Evolutionary conservation across 2,888 invertebrate species (phyloP).

Genomic region (Psococerastis gibbosa): DNA sequence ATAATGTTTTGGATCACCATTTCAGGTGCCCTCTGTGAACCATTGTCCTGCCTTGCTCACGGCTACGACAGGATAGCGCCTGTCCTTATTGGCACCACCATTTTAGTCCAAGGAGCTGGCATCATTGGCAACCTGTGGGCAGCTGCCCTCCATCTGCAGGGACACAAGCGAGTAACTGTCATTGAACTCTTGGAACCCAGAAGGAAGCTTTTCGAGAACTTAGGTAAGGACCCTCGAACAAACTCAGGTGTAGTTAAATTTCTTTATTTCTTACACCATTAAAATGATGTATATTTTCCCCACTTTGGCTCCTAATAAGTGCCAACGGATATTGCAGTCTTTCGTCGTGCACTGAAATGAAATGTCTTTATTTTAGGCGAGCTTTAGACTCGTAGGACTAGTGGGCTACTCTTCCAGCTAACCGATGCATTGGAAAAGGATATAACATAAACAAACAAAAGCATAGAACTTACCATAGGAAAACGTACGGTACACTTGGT

Average conservation of each 20-base stretch:
- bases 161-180: conserved; percentile 46
- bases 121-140: conserved; percentile 52
- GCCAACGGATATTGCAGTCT: not conserved
- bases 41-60: conserved; percentile 48
- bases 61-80: conserved; percentile 44
- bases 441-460: too few species aligned
- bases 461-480: too few species aligned
- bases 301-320: conserved; percentile 11
- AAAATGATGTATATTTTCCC: not conserved
- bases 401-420: too few species aligned
- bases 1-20: too few species aligned
- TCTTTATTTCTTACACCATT: not conserved
- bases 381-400: too few species aligned
- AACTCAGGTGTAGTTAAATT: conserved; percentile 13
- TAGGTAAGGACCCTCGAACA: too few species aligned
- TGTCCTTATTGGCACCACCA: conserved; percentile 36
- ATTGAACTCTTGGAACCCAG: conserved; percentile 39
- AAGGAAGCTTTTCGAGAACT: conserved; percentile 23
- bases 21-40: conserved; percentile 47
- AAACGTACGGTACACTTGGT: too few species aligned
- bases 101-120: conserved; percentile 48
- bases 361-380: too few species aligned
- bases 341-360: too few species aligned
- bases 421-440: too few species aligned
- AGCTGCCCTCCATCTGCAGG: conserved; percentile 42